phyloP scores from a whole-genome alignment of 1,140 invertebrate genomes.

The Mya arenaria region DNA sequence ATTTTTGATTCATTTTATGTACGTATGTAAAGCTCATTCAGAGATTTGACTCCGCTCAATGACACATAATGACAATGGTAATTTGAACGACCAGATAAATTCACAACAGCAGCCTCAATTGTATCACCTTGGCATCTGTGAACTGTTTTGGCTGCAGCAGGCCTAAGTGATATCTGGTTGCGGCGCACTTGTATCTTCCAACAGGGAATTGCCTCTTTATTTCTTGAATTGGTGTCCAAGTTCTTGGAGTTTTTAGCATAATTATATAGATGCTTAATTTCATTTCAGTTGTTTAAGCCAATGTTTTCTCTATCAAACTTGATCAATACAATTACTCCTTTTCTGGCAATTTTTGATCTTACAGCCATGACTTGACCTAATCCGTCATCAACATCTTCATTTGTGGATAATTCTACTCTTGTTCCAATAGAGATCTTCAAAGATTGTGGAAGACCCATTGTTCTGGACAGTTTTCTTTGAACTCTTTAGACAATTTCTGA shows the following conservation, averaged over 20 bases:
- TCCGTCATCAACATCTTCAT: too few relatives aligned
- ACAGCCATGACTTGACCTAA: too few relatives aligned
- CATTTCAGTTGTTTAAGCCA: neutral
- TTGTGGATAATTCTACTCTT: too few relatives aligned
- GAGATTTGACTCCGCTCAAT: constrained; percentile 1
- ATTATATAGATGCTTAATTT: neutral
- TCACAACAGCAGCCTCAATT: neutral
- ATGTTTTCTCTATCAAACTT: neutral
- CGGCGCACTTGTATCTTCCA: neutral
- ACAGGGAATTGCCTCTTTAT: neutral
- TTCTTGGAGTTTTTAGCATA: neutral
- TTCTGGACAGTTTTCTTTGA: too few relatives aligned
- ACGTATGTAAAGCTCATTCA: too few relatives aligned
- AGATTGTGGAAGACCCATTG: too few relatives aligned
- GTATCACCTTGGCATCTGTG: neutral
- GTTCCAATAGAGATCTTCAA: too few relatives aligned
- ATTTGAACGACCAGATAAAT: neutral
- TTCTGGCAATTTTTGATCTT: too few relatives aligned
- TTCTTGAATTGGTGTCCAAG: neutral
- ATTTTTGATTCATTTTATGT: too few relatives aligned
- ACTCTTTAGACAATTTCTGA: too few relatives aligned
- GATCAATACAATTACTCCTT: too few relatives aligned
- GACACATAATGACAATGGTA: constrained; percentile 3
- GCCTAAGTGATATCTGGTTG: neutral
- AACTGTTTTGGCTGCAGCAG: neutral